These are phyloP conservation scores for Panzeria rudis DNA, from an alignment of 2,888 invertebrate species.

Conservation along the genomic window DNA sequence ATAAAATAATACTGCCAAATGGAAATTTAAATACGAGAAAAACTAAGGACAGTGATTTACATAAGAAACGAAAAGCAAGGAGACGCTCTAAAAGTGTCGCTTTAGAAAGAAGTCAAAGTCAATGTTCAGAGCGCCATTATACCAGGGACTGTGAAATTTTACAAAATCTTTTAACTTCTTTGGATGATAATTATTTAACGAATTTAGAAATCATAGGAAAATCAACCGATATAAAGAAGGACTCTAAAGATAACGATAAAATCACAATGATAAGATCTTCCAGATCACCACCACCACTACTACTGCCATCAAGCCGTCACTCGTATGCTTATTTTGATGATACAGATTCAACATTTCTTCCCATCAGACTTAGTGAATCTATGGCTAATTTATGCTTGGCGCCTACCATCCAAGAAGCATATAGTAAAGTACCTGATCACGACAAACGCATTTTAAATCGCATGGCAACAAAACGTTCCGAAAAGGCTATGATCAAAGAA, in stretches of 20 bases:
- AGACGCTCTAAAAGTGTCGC: constrained; percentile 80
- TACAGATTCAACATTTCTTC: constrained; percentile 56
- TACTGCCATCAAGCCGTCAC: not conserved
- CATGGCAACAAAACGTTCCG: constrained; percentile 82
- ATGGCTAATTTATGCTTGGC: constrained; percentile 82
- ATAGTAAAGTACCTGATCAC: constrained; percentile 80
- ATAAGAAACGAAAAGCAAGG: constrained; percentile 58
- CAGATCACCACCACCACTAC: constrained; percentile 43
- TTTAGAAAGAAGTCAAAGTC: constrained; percentile 74
- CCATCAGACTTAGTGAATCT: constrained; percentile 78
- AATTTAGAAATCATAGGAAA: constrained; percentile 75
- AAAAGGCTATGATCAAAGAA: constrained; percentile 79
- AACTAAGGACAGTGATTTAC: constrained; percentile 42
- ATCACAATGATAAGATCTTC: constrained; percentile 57
- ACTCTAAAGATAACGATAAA: constrained; percentile 72
- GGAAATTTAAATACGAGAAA: constrained; percentile 60
- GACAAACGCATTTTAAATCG: constrained; percentile 83
- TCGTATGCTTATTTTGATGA: constrained; percentile 44
- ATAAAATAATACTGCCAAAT: constrained; percentile 59
- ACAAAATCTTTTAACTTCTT: constrained; percentile 74
- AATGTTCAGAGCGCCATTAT: constrained; percentile 66
- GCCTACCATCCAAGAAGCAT: constrained; percentile 80
- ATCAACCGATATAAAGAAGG: constrained; percentile 50
- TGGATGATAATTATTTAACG: constrained; percentile 67
- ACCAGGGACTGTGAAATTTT: constrained; percentile 80